These are phyloP conservation scores for Piliocolobus tephrosceles DNA, from an alignment of 2,113 vertebrate species.

Conservation along the genomic window DNA sequence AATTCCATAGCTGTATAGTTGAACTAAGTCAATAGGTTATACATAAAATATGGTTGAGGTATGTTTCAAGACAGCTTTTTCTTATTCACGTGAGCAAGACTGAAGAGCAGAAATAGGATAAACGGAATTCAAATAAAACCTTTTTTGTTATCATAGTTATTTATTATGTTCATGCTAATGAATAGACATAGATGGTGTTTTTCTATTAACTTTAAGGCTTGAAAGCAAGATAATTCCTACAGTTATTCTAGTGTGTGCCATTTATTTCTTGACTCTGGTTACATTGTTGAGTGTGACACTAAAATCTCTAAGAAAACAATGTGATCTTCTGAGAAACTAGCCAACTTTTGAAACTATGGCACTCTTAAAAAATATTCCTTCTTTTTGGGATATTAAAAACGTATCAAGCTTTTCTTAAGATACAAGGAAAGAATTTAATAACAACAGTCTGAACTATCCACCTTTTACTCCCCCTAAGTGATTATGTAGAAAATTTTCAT, in stretches of 20 bases:
- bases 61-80: not conserved
- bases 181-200: too few species aligned
- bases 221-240: not conserved
- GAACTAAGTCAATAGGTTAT: not conserved
- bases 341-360: not conserved
- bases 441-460: conserved; percentile 89
- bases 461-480: conserved; percentile 90
- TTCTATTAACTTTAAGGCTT: not conserved
- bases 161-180: not conserved
- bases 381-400: conserved; percentile 91
- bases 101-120: not conserved
- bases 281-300: not conserved
- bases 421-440: conserved; percentile 82
- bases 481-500: not conserved
- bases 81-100: not conserved
- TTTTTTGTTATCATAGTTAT: not conserved
- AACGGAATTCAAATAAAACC: not conserved
- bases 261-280: not conserved
- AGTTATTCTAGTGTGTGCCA: not conserved
- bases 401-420: conserved; percentile 83
- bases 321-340: not conserved
- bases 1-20: not conserved
- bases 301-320: not conserved
- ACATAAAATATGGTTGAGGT: not conserved
- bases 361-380: not conserved